A percentile compares a stretch with the other conserved stretches of the same genome.
Conservation (phyloP, 2,888 invertebrate species). For the Brachycybe producta region DNA sequence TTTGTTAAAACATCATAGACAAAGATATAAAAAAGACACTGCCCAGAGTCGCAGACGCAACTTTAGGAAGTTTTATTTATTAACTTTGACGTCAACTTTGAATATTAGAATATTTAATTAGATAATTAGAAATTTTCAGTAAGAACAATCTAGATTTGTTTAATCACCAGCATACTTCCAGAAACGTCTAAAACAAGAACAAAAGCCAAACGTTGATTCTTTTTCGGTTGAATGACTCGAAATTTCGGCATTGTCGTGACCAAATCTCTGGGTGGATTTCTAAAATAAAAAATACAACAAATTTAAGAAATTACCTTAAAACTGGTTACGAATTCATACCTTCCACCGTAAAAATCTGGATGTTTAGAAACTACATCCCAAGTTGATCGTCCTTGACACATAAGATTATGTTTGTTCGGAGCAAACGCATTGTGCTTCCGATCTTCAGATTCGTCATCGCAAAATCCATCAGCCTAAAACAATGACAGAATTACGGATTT, state of each 20-base stretch:
- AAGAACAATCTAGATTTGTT: too few relatives aligned
- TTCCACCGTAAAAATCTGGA: constrained; percentile 20
- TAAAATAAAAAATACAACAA: constrained; percentile 3
- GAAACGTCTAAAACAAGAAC: constrained; percentile 26
- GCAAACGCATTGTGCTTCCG: constrained; percentile 28
- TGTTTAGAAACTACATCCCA: constrained; percentile 29
- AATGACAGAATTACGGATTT: too few relatives aligned
- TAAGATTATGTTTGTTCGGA: constrained; percentile 32
- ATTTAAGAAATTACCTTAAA: neutral
- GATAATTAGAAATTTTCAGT: too few relatives aligned
- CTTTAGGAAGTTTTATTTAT: too few relatives aligned
- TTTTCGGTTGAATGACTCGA: constrained; percentile 21
- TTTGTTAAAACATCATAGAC: neutral
- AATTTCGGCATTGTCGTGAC: constrained; percentile 21
- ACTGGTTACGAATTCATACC: constrained; percentile 6
- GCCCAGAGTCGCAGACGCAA: too few relatives aligned
- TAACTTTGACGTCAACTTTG: too few relatives aligned
- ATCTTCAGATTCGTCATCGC: constrained; percentile 26
- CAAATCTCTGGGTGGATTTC: constrained; percentile 14
- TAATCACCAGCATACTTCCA: constrained; percentile 26
- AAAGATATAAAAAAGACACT: neutral
- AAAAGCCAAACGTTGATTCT: constrained; percentile 21
- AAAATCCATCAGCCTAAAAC: constrained; percentile 29
- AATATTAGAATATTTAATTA: too few relatives aligned
- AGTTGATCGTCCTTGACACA: constrained; percentile 30